Conservation (phyloP, 2,888 invertebrate species). For the Melanotus villosus region DNA sequence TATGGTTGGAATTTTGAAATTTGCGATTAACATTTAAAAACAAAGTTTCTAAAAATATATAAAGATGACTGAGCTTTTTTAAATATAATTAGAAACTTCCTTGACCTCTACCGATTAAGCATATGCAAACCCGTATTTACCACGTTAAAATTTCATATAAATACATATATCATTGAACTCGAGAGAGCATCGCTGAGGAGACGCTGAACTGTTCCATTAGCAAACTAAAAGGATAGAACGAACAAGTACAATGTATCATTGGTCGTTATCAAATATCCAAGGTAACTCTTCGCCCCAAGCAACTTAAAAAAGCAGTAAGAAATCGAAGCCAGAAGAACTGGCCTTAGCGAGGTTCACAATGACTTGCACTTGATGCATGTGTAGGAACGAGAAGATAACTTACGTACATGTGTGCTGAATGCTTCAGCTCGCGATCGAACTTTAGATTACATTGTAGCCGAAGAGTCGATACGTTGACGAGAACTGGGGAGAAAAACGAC, state of each 20-base stretch:
- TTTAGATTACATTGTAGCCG: constrained; percentile 11
- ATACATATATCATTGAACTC: background rate
- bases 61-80: too few species aligned
- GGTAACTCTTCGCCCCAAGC: constrained; percentile 15
- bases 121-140: too few species aligned
- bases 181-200: background rate
- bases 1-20: too few species aligned
- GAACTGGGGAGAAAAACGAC: background rate
- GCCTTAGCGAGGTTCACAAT: constrained; percentile 15
- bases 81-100: too few species aligned
- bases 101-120: too few species aligned
- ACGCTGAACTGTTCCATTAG: background rate
- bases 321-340: constrained; percentile 22
- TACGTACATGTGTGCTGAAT: constrained; percentile 16
- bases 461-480: constrained; percentile 5
- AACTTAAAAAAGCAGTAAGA: constrained; percentile 16
- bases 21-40: too few species aligned
- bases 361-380: constrained; percentile 21
- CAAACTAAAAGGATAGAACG: background rate
- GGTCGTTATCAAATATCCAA: constrained; percentile 28
- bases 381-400: constrained; percentile 19
- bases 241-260: constrained; percentile 7
- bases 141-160: too few species aligned
- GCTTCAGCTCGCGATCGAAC: constrained; percentile 7
- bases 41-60: too few species aligned